phyloP scores from a whole-genome alignment of 2,113 vertebrate genomes.

The Festucalex cinctus region DNA sequence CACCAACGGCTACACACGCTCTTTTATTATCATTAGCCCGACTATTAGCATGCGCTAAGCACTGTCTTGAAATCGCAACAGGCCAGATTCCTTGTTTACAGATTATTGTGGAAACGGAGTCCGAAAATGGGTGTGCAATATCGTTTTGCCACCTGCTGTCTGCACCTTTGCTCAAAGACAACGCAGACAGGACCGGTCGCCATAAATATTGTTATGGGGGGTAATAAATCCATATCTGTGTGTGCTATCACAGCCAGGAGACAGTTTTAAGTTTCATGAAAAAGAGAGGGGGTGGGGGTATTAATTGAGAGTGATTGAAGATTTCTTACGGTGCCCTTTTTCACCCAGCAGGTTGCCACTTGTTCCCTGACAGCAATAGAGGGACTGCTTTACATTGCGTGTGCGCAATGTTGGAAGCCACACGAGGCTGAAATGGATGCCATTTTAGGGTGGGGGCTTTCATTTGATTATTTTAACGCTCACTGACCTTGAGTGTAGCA shows the following conservation, averaged over 20 bases:
- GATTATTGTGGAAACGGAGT: conserved; percentile 47
- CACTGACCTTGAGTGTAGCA: conserved; percentile 57
- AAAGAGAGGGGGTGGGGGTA: conserved; percentile 40
- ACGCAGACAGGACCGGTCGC: conserved; percentile 42
- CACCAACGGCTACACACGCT: conserved; percentile 28
- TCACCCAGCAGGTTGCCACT: conserved; percentile 74
- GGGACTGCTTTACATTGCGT: conserved; percentile 60
- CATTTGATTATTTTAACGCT: conserved; percentile 27
- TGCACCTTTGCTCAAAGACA: conserved; percentile 7
- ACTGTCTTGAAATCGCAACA: conserved; percentile 59
- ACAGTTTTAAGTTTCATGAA: conserved; percentile 55
- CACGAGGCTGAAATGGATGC: conserved; percentile 64
- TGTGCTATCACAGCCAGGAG: conserved; percentile 40
- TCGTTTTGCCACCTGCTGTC: conserved; percentile 20
- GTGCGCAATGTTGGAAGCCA: conserved; percentile 23
- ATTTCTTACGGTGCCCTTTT: conserved; percentile 72
- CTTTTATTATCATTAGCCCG: conserved; percentile 68
- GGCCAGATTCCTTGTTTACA: conserved; percentile 30
- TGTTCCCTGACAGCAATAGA: conserved; percentile 73
- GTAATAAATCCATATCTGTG: conserved; percentile 64
- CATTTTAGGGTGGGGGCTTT: conserved; percentile 37
- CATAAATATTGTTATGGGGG: conserved; percentile 23
- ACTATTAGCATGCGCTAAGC: conserved; percentile 71
- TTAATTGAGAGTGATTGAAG: conserved; percentile 71
- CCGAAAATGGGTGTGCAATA: conserved; percentile 37